Evolutionary conservation across 2,888 invertebrate species (phyloP).

Genomic region (Eilema depressum): DNA sequence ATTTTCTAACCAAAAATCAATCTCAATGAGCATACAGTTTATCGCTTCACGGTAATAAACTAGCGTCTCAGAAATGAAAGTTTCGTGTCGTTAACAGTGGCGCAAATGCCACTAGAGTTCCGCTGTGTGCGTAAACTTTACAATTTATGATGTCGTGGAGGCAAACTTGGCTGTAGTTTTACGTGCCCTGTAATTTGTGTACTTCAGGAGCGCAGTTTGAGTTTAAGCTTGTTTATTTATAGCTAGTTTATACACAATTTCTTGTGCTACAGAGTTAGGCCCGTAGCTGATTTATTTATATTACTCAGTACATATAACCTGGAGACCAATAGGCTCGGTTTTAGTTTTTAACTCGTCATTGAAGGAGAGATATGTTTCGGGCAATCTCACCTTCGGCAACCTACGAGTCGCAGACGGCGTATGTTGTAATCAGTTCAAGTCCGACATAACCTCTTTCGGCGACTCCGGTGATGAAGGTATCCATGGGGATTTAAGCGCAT

Average conservation of each 20-base stretch:
- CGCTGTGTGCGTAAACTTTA: constrained; percentile 44
- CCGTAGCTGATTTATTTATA: too few relatives aligned
- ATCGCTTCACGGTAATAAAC: neutral
- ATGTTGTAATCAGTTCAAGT: too few relatives aligned
- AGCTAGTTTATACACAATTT: constrained; percentile 2
- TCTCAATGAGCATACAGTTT: neutral
- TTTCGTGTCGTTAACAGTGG: constrained; percentile 20
- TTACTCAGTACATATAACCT: neutral
- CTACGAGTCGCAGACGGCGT: too few relatives aligned
- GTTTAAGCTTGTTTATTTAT: constrained; percentile 14
- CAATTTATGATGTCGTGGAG: constrained; percentile 52
- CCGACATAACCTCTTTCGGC: too few relatives aligned
- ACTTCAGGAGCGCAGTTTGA: constrained; percentile 36
- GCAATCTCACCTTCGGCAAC: too few relatives aligned
- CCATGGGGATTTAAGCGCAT: too few relatives aligned
- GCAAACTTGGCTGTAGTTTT: constrained; percentile 43
- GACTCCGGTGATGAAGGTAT: too few relatives aligned
- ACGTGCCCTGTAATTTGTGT: constrained; percentile 49
- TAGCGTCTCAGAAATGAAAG: constrained; percentile 15
- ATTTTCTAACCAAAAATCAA: neutral
- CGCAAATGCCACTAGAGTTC: constrained; percentile 19
- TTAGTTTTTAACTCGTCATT: too few relatives aligned
- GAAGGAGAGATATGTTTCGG: too few relatives aligned
- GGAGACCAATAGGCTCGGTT: neutral
- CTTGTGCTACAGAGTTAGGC: neutral